Conservation (phyloP, 2,797 vertebrate genomes). For the Enteromius anoplus region DNA sequence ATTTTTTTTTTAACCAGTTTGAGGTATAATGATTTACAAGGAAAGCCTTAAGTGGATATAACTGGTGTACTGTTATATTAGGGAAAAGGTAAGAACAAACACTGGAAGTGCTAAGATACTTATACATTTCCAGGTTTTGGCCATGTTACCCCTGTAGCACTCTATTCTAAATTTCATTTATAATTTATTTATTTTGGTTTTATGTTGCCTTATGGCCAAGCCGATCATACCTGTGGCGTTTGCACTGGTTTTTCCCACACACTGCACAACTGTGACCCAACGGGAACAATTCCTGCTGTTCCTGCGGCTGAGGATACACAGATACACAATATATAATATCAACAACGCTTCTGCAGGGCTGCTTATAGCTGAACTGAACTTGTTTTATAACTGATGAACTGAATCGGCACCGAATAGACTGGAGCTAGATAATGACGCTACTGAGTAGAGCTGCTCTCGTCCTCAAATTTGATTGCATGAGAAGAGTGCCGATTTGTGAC, state of each 20-base stretch:
- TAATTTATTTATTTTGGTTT: not conserved
- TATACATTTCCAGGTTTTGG: not conserved
- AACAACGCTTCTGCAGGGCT: too few species aligned
- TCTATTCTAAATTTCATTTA: not conserved
- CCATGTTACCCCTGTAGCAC: not conserved
- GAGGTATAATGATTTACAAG: not conserved
- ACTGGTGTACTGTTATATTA: not conserved
- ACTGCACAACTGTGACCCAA: constrained; percentile 91
- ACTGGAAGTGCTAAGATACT: too few species aligned
- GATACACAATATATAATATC: not conserved
- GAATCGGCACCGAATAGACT: too few species aligned
- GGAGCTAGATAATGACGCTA: too few species aligned
- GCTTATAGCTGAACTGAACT: too few species aligned
- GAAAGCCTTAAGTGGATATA: not conserved
- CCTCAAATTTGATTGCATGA: not conserved
- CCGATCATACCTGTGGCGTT: constrained; percentile 84
- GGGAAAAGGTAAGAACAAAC: too few species aligned
- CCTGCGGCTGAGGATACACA: constrained; percentile 72
- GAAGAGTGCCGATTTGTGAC: not conserved
- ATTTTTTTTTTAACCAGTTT: not conserved
- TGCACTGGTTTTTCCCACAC: constrained; percentile 92
- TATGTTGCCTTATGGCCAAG: not conserved
- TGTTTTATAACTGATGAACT: too few species aligned
- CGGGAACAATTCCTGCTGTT: constrained; percentile 87
- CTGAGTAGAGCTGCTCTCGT: not conserved